Percentiles rank a stretch among this genome's conserved stretches.
Conservation (phyloP, 2,797 vertebrate genomes). For the Coreius guichenoti region DNA sequence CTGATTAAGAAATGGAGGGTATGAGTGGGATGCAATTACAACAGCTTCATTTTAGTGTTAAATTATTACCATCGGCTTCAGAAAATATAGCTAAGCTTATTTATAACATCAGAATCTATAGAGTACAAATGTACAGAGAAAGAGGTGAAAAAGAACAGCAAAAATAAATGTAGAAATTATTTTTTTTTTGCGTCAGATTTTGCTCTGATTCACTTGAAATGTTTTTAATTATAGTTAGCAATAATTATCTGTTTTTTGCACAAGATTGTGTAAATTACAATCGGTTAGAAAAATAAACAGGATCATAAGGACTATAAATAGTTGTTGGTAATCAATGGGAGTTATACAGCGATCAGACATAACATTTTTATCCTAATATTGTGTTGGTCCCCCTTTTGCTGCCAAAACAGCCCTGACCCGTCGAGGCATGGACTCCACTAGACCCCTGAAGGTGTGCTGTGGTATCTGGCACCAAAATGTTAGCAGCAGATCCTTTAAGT, state of each 20-base stretch:
- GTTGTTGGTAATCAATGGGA: neutral
- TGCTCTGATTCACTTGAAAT: neutral
- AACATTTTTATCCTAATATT: no score
- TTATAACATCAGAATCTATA: neutral
- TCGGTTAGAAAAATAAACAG: neutral
- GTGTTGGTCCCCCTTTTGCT: no score
- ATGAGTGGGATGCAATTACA: neutral
- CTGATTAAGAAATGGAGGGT: slow-evolving; percentile 33
- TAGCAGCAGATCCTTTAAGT: no score
- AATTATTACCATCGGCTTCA: slow-evolving; percentile 13
- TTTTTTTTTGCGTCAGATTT: neutral
- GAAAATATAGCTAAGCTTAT: neutral
- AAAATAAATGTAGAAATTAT: neutral
- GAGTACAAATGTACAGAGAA: neutral
- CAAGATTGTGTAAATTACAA: neutral
- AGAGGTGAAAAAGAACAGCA: neutral
- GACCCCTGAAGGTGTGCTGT: no score
- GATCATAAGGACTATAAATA: neutral
- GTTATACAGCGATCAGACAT: neutral
- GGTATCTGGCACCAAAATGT: no score
- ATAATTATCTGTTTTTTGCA: neutral
- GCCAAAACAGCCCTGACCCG: no score
- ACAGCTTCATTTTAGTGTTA: slow-evolving; percentile 5
- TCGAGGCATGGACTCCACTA: no score
- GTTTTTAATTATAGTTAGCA: neutral